phyloP scores from a whole-genome alignment of 2,888 invertebrate genomes.

The Lycia hirtaria region DNA sequence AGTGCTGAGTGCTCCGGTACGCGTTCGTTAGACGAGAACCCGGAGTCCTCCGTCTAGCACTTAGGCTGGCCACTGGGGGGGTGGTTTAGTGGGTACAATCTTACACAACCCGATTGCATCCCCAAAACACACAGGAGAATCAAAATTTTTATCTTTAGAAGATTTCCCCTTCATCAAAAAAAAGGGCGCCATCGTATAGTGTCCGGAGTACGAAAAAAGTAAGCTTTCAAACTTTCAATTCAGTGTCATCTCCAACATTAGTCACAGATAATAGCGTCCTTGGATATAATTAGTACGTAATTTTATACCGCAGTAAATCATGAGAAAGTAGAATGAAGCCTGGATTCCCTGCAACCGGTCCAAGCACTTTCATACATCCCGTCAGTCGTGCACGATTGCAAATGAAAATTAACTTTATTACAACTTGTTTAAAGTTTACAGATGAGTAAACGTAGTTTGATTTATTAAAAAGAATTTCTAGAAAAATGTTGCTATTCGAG shows the following conservation, averaged over 20 bases:
- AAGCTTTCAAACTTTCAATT: slow-evolving; percentile 13
- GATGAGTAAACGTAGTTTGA: slow-evolving; percentile 3
- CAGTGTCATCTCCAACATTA: slow-evolving; percentile 11
- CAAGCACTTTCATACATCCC: slow-evolving; percentile 35
- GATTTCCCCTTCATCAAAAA: too few species aligned
- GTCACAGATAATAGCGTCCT: slow-evolving; percentile 29
- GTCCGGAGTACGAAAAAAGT: too few species aligned
- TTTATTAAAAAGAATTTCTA: slow-evolving; percentile 29
- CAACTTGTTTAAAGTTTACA: slow-evolving; percentile 3
- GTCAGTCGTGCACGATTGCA: not conserved
- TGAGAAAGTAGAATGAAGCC: slow-evolving; percentile 39
- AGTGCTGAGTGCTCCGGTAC: too few species aligned
- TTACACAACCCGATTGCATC: too few species aligned
- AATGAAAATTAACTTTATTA: slow-evolving; percentile 3
- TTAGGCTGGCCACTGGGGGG: too few species aligned
- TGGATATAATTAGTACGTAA: slow-evolving; percentile 26
- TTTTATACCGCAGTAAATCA: slow-evolving; percentile 34
- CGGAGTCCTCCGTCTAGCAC: too few species aligned
- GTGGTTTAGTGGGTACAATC: too few species aligned
- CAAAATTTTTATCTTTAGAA: too few species aligned
- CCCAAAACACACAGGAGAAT: too few species aligned
- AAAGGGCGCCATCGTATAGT: too few species aligned
- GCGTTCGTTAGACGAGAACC: too few species aligned
- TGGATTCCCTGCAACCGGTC: slow-evolving; percentile 35
- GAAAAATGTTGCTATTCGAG: slow-evolving; percentile 20